Percentiles rank a stretch among this genome's conserved stretches.
These are phyloP conservation scores for Pachypanchax playfairii DNA, from an alignment of 2,113 vertebrate species.

Conservation along the genomic window DNA sequence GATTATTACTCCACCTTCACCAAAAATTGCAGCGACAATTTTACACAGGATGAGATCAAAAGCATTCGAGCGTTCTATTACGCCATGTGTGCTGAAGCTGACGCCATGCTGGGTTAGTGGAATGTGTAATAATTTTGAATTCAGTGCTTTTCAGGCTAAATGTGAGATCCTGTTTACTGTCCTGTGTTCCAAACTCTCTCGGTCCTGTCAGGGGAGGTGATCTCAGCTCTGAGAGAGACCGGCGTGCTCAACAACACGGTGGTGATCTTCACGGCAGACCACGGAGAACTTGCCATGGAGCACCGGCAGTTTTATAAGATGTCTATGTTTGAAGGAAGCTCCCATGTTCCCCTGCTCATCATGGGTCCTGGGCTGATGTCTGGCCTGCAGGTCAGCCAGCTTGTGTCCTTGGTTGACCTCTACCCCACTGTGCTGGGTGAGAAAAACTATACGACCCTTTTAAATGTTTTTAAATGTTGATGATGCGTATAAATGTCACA, in stretches of 20 bases:
- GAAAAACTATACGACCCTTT: no score
- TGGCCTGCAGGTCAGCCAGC: conserved; percentile 75
- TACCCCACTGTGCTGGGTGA: conserved; percentile 93
- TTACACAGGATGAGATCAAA: conserved; percentile 87
- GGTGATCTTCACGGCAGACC: conserved; percentile 91
- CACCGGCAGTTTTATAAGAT: conserved; percentile 99
- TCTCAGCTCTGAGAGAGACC: conserved; percentile 82
- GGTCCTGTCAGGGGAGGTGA: conserved; percentile 83
- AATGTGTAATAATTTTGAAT: not conserved
- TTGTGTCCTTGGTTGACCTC: conserved; percentile 94
- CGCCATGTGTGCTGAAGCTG: conserved; percentile 96
- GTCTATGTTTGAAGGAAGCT: conserved; percentile 98
- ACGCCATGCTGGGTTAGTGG: conserved; percentile 91
- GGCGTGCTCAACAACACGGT: conserved; percentile 85
- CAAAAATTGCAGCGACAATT: conserved; percentile 93
- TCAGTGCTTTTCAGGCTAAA: no score
- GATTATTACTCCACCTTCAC: conserved; percentile 94
- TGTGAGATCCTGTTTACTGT: not conserved
- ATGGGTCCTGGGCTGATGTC: conserved; percentile 86
- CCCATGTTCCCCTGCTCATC: conserved; percentile 88
- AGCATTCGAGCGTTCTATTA: conserved; percentile 92
- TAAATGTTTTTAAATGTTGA: no score
- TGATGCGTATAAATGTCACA: not conserved
- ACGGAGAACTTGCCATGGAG: conserved; percentile 96
- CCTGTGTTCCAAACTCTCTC: not conserved